Evolutionary conservation across 2,113 vertebrate genomes (phyloP).

Genomic region (Lepisosteus osseus): DNA sequence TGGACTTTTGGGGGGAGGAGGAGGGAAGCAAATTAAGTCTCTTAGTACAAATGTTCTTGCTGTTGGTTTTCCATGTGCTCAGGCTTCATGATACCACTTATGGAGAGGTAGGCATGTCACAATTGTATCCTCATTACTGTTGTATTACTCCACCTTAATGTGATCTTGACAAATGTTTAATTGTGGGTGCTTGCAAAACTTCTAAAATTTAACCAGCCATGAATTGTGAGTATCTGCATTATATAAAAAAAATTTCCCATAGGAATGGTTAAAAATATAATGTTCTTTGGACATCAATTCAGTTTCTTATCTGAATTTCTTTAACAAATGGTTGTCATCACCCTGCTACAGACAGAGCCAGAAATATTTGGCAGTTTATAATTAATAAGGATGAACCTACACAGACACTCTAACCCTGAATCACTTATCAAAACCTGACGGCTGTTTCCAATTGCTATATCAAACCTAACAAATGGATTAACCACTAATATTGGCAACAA

Average conservation of each 20-base stretch:
- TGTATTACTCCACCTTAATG: too few species aligned
- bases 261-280: too few species aligned
- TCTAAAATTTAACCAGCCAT: too few species aligned
- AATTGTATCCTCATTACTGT: too few species aligned
- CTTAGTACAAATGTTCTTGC: too few species aligned
- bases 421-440: slow-evolving; percentile 16
- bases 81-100: too few species aligned
- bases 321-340: slow-evolving; percentile 26
- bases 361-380: slow-evolving; percentile 23
- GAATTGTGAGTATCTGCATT: neutral
- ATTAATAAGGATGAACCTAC: slow-evolving; percentile 29
- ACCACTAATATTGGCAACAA: neutral
- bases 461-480: neutral
- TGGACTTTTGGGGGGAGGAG: too few species aligned
- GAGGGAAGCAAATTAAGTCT: too few species aligned
- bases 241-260: neutral
- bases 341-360: slow-evolving; percentile 16
- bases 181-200: too few species aligned
- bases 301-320: slow-evolving; percentile 17
- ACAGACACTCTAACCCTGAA: slow-evolving; percentile 18
- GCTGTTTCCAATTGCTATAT: neutral
- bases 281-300: neutral
- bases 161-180: too few species aligned
- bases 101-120: too few species aligned
- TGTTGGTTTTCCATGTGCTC: too few species aligned